Conservation (phyloP, 2,113 vertebrate genomes). For the Oreochromis niloticus region DNA sequence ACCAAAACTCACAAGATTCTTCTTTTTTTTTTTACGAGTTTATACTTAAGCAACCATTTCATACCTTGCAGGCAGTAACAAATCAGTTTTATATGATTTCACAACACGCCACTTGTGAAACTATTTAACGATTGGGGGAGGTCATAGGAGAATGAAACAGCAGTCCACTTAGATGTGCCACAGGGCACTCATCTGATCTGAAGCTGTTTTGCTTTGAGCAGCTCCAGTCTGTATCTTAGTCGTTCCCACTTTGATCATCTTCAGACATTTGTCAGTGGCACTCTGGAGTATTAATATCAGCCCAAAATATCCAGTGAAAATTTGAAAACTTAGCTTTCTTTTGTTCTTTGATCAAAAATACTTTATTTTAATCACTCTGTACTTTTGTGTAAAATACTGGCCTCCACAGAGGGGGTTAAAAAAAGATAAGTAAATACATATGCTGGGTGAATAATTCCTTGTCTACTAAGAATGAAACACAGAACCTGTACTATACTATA, state of each 20-base stretch:
- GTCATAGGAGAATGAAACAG: neutral
- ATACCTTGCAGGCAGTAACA: neutral
- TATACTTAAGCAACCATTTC: neutral
- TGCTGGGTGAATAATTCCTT: neutral
- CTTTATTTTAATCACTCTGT: neutral
- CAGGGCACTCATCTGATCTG: neutral
- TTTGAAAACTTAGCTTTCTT: neutral
- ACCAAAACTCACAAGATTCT: neutral
- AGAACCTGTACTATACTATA: neutral
- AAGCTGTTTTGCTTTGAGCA: neutral
- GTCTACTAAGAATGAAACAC: neutral
- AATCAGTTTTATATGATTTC: neutral
- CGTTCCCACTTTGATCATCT: neutral
- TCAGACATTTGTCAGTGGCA: neutral
- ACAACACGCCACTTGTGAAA: neutral
- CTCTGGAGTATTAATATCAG: neutral
- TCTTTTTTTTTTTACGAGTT: neutral
- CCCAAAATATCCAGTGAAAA: neutral
- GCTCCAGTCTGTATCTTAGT: neutral
- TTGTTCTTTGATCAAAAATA: neutral
- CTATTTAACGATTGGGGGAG: neutral
- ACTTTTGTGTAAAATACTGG: neutral
- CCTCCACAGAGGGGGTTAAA: neutral
- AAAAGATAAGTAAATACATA: neutral
- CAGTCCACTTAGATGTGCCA: neutral